Evolutionary conservation across 2,113 vertebrate species (phyloP).

Genomic region (Ptilonorhynchus violaceus): DNA sequence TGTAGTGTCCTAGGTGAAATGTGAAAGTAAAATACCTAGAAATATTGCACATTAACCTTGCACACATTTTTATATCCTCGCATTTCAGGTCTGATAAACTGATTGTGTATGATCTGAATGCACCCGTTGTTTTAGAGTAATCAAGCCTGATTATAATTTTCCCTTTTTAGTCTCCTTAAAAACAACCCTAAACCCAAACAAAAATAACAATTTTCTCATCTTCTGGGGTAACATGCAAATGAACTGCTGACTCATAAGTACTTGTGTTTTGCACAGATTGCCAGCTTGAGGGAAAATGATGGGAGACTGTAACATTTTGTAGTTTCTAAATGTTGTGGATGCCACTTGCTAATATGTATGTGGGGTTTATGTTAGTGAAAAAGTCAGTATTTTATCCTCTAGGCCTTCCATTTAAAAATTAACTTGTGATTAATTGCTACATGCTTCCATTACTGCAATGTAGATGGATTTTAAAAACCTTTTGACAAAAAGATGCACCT

Average conservation of each 20-base stretch:
- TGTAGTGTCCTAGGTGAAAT: neutral
- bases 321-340: neutral
- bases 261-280: neutral
- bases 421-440: neutral
- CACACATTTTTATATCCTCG: neutral
- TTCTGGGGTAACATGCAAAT: conserved; percentile 12
- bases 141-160: conserved; percentile 11
- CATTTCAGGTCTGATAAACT: neutral
- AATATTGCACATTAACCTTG: neutral
- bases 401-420: neutral
- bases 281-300: neutral
- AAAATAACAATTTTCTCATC: neutral
- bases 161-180: neutral
- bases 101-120: neutral
- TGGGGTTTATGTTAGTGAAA: neutral
- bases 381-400: neutral
- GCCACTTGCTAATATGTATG: neutral
- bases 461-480: neutral
- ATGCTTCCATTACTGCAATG: neutral
- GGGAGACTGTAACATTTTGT: neutral
- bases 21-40: neutral
- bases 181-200: neutral
- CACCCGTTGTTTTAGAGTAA: neutral
- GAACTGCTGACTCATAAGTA: neutral
- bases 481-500: neutral